phyloP scores from a whole-genome alignment of 92 coral and sea anemone species.

The Epizoanthus ramosus region DNA sequence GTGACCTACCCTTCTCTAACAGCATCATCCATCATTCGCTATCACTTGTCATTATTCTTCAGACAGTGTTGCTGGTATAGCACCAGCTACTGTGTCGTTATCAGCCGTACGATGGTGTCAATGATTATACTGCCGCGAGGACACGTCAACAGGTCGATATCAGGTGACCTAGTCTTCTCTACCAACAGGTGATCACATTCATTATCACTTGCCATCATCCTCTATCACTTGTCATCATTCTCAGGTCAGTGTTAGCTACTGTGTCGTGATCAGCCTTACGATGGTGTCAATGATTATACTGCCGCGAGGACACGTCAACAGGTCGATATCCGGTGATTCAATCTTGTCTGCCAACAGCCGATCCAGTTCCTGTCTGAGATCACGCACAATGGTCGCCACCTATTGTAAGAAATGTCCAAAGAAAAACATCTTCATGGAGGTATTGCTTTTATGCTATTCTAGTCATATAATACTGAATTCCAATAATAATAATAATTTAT shows the following conservation, averaged over 20 bases:
- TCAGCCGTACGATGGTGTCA: slow-evolving; percentile 65
- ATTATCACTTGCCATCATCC: too few relatives aligned
- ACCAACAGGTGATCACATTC: slow-evolving; percentile 67
- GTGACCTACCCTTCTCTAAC: too few relatives aligned
- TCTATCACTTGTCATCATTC: too few relatives aligned
- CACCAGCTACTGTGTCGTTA: slow-evolving; percentile 70
- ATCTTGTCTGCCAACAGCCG: slow-evolving; percentile 80
- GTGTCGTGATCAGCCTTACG: slow-evolving; percentile 70
- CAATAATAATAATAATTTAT: not conserved
- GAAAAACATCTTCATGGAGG: not conserved
- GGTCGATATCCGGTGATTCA: slow-evolving; percentile 71
- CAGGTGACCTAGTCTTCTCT: too few relatives aligned
- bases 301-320: slow-evolving; percentile 71
- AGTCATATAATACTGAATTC: too few relatives aligned
- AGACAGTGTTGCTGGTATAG: too few relatives aligned
- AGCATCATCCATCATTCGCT: too few relatives aligned
- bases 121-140: slow-evolving; percentile 78
- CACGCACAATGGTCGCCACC: slow-evolving; percentile 79
- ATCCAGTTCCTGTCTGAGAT: slow-evolving; percentile 73
- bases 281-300: slow-evolving; percentile 75
- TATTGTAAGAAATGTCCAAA: not conserved
- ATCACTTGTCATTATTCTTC: too few relatives aligned
- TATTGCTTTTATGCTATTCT: not conserved
- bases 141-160: slow-evolving; percentile 66
- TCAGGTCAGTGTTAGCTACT: slow-evolving; percentile 20